phyloP scores from a whole-genome alignment of 1,140 invertebrate species.

The Fopius arisanus region DNA sequence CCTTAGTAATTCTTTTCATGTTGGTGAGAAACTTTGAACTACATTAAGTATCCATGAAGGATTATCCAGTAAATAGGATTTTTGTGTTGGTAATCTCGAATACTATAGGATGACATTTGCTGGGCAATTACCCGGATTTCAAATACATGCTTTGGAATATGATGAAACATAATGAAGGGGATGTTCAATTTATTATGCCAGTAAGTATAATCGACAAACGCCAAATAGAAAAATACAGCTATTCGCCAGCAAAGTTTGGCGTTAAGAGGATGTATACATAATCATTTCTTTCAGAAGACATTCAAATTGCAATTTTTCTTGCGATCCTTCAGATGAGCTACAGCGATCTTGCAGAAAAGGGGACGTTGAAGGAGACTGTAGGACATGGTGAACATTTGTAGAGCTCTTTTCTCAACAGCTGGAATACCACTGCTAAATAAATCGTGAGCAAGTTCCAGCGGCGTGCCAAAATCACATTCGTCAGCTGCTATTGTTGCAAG shows the following conservation, averaged over 20 bases:
- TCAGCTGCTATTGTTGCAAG: conserved; percentile 88
- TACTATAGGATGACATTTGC: too few relatives aligned
- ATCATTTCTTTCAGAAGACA: background rate
- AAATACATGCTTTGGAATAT: too few relatives aligned
- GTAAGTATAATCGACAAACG: background rate
- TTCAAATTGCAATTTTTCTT: conserved; percentile 62
- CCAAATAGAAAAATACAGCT: background rate
- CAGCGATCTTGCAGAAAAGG: conserved; percentile 78
- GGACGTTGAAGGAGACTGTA: conserved; percentile 80
- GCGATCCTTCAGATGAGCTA: conserved; percentile 72
- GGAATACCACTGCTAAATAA: conserved; percentile 80
- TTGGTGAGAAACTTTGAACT: too few relatives aligned
- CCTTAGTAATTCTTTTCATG: too few relatives aligned
- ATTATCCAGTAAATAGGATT: too few relatives aligned
- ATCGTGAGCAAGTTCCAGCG: conserved; percentile 86
- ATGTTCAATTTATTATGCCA: background rate
- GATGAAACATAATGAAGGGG: too few relatives aligned
- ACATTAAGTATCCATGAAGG: too few relatives aligned
- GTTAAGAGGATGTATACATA: background rate
- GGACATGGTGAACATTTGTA: conserved; percentile 75
- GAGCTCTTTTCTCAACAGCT: conserved; percentile 72
- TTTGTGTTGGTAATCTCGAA: too few relatives aligned
- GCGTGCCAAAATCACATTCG: conserved; percentile 93
- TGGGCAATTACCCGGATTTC: too few relatives aligned
- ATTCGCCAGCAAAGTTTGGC: background rate